phyloP scores from a whole-genome alignment of 2,113 vertebrate genomes.

The Phrynocephalus versicolor region DNA sequence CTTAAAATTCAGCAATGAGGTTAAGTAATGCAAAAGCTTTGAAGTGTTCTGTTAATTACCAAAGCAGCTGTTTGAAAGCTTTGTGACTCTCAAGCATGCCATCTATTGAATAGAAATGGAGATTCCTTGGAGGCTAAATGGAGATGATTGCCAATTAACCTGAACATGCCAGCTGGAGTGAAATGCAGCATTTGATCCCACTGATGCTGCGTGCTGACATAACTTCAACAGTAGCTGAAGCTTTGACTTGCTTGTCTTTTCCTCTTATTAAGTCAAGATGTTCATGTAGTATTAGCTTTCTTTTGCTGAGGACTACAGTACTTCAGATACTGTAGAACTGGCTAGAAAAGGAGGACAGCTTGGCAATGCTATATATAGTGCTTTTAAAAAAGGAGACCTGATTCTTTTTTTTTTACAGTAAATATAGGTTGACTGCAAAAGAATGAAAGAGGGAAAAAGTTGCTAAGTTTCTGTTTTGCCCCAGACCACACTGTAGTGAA shows the following conservation, averaged over 20 bases:
- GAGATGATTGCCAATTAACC: constrained; percentile 11
- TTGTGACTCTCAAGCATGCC: not conserved
- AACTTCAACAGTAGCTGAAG: not conserved
- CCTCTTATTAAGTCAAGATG: not conserved
- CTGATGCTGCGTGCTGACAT: not conserved
- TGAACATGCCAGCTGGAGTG: not conserved
- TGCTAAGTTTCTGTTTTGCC: not conserved
- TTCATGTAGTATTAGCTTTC: not conserved
- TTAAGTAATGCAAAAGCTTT: not conserved
- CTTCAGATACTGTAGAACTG: not conserved
- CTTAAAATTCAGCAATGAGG: not conserved
- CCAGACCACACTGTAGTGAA: not conserved
- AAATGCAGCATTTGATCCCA: not conserved
- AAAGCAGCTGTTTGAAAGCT: not conserved
- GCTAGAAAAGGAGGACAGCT: not conserved
- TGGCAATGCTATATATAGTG: not conserved
- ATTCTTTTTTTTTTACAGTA: not conserved
- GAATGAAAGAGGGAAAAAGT: not conserved
- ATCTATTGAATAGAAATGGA: constrained; percentile 21
- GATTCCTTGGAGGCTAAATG: constrained; percentile 3
- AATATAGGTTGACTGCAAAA: not conserved
- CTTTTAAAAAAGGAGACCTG: not conserved
- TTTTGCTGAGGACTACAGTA: not conserved
- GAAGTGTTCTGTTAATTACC: constrained; percentile 14
- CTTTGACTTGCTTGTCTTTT: not conserved